phyloP scores from a whole-genome alignment of 2,113 vertebrate species.

The Daboia siamensis region DNA sequence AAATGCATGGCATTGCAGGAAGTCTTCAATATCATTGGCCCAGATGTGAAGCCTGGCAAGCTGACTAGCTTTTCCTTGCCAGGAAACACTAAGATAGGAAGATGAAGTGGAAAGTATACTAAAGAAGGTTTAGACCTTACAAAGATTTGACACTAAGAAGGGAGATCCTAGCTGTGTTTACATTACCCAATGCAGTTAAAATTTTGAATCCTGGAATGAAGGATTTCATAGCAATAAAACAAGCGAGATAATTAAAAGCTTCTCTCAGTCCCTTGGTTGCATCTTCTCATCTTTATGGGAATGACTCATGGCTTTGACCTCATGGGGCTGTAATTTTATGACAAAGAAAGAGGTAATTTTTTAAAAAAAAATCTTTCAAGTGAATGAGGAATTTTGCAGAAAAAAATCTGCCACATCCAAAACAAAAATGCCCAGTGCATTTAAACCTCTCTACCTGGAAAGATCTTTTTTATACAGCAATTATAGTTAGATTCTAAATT shows the following conservation, averaged over 20 bases:
- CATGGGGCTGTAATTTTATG: background rate
- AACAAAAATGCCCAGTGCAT: background rate
- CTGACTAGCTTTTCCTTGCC: background rate
- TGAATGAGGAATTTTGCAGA: background rate
- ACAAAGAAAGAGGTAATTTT: background rate
- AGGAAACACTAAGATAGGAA: background rate
- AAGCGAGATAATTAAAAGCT: constrained; percentile 5
- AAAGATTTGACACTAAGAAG: background rate
- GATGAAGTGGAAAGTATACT: background rate
- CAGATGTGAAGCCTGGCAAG: background rate
- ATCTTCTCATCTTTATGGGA: constrained; percentile 7
- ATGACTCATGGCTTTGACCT: background rate
- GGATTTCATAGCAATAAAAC: constrained; percentile 11
- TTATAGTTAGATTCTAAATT: background rate
- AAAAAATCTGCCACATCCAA: background rate
- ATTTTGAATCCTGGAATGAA: background rate
- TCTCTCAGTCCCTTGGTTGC: background rate
- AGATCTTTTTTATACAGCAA: background rate
- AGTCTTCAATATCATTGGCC: background rate
- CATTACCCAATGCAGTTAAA: background rate
- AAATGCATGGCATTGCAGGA: background rate
- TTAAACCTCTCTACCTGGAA: background rate
- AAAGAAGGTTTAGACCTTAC: background rate
- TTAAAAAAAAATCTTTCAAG: background rate
- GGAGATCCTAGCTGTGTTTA: background rate